These are phyloP conservation scores for Panthera tigris DNA, from an alignment of 2,113 vertebrate genomes.

Conservation along the genomic window DNA sequence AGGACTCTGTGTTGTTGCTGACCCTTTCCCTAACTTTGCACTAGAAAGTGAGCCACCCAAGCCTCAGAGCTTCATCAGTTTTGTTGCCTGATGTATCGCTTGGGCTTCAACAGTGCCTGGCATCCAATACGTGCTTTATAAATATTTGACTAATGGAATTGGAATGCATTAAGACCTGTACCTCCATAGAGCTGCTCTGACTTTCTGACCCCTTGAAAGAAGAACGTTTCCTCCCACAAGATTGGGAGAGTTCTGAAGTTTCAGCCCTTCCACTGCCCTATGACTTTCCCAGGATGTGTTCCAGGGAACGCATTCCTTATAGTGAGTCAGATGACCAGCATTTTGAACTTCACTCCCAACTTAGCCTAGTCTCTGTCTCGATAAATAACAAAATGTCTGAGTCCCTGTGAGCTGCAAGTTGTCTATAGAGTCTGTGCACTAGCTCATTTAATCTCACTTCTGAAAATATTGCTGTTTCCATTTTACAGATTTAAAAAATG, in stretches of 20 bases:
- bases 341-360: not conserved
- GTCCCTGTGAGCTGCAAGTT: not conserved
- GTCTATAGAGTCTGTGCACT: not conserved
- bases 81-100: not conserved
- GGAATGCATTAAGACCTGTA: not conserved
- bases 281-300: not conserved
- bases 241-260: not conserved
- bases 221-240: not conserved
- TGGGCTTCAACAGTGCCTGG: not conserved
- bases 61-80: not conserved
- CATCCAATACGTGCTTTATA: not conserved
- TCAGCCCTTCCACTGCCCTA: not conserved
- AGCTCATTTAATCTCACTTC: not conserved
- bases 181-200: not conserved
- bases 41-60: not conserved
- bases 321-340: not conserved
- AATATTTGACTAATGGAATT: not conserved
- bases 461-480: not conserved
- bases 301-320: not conserved
- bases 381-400: not conserved
- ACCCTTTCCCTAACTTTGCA: not conserved
- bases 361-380: not conserved
- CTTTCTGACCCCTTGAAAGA: not conserved
- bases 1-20: not conserved
- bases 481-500: not conserved